Conservation (phyloP, 2,113 vertebrate genomes). For the Megaceryle maxima region DNA sequence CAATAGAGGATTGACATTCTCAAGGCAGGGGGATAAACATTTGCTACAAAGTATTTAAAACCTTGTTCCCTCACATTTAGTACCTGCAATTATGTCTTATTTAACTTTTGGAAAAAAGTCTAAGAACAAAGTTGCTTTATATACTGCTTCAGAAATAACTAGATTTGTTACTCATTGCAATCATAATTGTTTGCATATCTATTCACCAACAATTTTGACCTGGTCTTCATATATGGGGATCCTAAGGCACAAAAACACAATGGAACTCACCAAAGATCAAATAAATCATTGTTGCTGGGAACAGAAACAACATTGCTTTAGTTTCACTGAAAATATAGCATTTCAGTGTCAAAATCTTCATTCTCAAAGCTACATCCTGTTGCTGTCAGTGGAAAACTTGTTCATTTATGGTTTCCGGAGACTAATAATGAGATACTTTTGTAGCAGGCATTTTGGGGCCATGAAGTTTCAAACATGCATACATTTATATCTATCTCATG, state of each 20-base stretch:
- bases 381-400: neutral
- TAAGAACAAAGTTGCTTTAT: neutral
- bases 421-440: neutral
- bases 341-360: neutral
- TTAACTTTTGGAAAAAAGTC: neutral
- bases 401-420: neutral
- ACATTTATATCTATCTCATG: neutral
- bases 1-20: neutral
- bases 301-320: neutral
- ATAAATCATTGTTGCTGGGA: neutral
- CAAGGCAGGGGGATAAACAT: neutral
- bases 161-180: neutral
- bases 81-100: neutral
- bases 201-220: neutral
- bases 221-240: rapidly evolving
- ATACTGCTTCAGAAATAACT: neutral
- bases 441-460: neutral
- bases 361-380: neutral
- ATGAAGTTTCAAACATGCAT: neutral
- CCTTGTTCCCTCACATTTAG: neutral
- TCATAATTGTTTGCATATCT: neutral
- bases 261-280: neutral
- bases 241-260: neutral
- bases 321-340: neutral
- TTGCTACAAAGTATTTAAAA: neutral